Evolutionary conservation across 2,113 vertebrate genomes (phyloP).

Genomic region (Clarias macrocephalus): DNA sequence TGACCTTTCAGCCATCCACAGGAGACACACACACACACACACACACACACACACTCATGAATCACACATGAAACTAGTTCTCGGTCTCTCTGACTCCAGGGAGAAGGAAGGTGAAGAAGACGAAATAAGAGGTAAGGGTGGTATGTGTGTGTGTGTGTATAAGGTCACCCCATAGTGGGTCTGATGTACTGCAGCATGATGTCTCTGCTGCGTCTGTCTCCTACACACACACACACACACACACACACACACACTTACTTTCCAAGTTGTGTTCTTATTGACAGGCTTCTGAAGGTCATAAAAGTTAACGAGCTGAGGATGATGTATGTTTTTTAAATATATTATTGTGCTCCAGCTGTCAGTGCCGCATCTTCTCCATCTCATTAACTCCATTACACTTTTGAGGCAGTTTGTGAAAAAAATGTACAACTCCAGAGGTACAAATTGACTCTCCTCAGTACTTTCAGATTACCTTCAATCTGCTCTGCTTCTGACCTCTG

Average conservation of each 20-base stretch:
- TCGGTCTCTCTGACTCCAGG: slow-evolving; percentile 10
- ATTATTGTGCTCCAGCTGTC: not conserved
- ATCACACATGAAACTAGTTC: slow-evolving; percentile 23
- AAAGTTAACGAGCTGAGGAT: not conserved
- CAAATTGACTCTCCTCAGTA: not conserved
- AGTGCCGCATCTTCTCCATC: not conserved
- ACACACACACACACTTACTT: slow-evolving; percentile 6
- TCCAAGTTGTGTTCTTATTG: not conserved
- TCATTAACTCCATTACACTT: not conserved
- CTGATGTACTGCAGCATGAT: not conserved
- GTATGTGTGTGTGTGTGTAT: slow-evolving; percentile 55
- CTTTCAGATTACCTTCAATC: not conserved
- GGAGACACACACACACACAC: slow-evolving; percentile 29
- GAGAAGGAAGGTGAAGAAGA: slow-evolving; percentile 20
- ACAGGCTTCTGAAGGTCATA: not conserved
- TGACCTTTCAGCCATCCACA: slow-evolving; percentile 41
- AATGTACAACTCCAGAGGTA: not conserved
- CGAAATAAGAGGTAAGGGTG: slow-evolving; percentile 36
- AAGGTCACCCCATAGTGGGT: slow-evolving; percentile 52
- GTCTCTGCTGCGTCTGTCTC: slow-evolving; percentile 21
- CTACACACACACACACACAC: slow-evolving; percentile 51
- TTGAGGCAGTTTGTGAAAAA: not conserved
- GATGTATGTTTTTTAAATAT: not conserved
- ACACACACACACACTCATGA: slow-evolving; percentile 22
- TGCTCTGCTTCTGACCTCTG: not conserved